These are phyloP conservation scores for Allygus modestus DNA, from an alignment of 2,888 invertebrate species.

Conservation along the genomic window DNA sequence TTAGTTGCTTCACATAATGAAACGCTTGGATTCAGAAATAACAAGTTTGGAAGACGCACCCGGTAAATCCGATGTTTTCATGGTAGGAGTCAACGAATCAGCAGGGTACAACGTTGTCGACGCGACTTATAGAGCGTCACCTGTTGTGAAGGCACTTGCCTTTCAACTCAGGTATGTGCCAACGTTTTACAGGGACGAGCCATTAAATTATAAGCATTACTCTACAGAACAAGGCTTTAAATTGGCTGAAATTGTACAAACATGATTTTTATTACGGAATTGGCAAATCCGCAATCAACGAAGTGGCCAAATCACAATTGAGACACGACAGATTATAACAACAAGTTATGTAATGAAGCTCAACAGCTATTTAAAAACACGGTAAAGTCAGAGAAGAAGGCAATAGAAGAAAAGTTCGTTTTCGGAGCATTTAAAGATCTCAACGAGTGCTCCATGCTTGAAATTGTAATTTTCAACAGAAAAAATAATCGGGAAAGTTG, in stretches of 20 bases:
- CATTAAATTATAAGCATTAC: neutral
- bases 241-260: neutral
- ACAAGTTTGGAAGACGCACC: neutral
- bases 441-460: neutral
- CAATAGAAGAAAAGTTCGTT: neutral
- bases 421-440: neutral
- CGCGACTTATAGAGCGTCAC: neutral
- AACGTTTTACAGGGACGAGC: neutral
- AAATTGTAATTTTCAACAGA: constrained; percentile 33
- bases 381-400: neutral
- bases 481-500: constrained; percentile 31
- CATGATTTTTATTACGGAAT: neutral
- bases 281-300: neutral
- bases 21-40: neutral
- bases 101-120: neutral
- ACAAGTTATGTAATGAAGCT: neutral
- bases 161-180: neutral
- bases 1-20: neutral
- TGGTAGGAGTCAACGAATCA: neutral
- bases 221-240: neutral
- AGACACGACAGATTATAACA: too few species aligned
- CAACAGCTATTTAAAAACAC: neutral
- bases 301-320: too few species aligned
- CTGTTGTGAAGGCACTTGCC: neutral
- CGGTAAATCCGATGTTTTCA: neutral